These are phyloP conservation scores for Eledone cirrhosa DNA, from an alignment of 2,888 invertebrate species.

Conservation along the genomic window DNA sequence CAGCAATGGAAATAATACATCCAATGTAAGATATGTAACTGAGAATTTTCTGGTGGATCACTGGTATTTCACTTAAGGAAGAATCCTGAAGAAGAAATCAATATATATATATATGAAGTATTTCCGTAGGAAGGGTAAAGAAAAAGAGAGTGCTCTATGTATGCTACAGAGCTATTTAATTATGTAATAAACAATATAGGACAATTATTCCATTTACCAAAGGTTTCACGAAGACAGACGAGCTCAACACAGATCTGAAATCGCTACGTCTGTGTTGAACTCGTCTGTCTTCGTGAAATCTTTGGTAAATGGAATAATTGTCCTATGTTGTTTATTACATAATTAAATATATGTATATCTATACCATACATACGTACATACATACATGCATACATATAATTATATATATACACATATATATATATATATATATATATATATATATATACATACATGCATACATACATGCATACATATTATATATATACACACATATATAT, in stretches of 20 bases:
- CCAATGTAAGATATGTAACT: conserved; percentile 69
- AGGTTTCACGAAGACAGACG: not conserved
- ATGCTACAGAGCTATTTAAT: too few species aligned
- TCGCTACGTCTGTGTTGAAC: not conserved
- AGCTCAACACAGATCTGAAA: not conserved
- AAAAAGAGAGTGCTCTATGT: too few species aligned
- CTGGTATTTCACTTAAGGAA: conserved; percentile 40
- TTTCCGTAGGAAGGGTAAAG: too few species aligned
- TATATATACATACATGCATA: not conserved
- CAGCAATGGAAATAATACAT: conserved; percentile 67
- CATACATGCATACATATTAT: not conserved
- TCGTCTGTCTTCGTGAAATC: too few species aligned
- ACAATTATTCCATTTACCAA: too few species aligned
- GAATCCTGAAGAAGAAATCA: conserved; percentile 47
- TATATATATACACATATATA: too few species aligned
- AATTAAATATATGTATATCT: too few species aligned
- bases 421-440: not conserved
- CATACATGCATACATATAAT: too few species aligned
- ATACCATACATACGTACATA: too few species aligned
- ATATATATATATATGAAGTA: not conserved
- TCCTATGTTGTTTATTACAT: too few species aligned
- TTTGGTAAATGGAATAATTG: too few species aligned
- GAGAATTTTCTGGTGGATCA: conserved; percentile 61
- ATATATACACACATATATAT: not conserved
- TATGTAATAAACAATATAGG: too few species aligned